A percentile compares a stretch with the other conserved stretches of the same genome.
Conservation (phyloP, 2,888 invertebrate genomes). For the Liopterus haemorrhoidalis region DNA sequence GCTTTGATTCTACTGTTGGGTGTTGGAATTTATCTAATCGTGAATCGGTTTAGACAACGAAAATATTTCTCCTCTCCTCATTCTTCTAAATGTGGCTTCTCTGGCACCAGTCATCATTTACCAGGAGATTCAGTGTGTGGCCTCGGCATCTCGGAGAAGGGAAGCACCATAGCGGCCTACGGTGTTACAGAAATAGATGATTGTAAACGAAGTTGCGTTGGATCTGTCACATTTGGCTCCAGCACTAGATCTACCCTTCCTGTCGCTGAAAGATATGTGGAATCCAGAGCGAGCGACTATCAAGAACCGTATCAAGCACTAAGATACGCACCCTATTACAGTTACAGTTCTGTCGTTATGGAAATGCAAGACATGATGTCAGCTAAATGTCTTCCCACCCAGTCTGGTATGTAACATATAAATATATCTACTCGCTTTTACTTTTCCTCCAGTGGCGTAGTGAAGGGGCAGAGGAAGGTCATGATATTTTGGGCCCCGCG, state of each 20-base stretch:
- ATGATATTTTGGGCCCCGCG: too few species aligned
- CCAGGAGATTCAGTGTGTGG: conserved; percentile 51
- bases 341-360: conserved; percentile 68
- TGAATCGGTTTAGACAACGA: conserved; percentile 63
- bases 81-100: conserved; percentile 53
- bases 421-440: too few species aligned
- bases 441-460: background rate
- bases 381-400: conserved; percentile 43
- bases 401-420: conserved; percentile 40
- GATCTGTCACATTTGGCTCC: conserved; percentile 42
- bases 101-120: conserved; percentile 44
- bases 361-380: conserved; percentile 66
- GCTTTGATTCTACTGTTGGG: conserved; percentile 67
- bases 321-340: conserved; percentile 69
- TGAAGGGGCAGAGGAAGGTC: too few species aligned
- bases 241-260: conserved; percentile 50
- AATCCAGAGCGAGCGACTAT: conserved; percentile 64
- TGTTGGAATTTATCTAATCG: conserved; percentile 65
- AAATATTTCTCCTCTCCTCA: conserved; percentile 69
- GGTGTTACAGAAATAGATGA: conserved; percentile 57
- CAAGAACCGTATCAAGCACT: conserved; percentile 75
- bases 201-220: conserved; percentile 48
- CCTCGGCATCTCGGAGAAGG: conserved; percentile 45
- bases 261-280: conserved; percentile 51
- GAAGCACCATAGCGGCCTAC: conserved; percentile 52